Evolutionary conservation across 2,797 vertebrate genomes (phyloP).

Genomic region (Falco rusticolus): DNA sequence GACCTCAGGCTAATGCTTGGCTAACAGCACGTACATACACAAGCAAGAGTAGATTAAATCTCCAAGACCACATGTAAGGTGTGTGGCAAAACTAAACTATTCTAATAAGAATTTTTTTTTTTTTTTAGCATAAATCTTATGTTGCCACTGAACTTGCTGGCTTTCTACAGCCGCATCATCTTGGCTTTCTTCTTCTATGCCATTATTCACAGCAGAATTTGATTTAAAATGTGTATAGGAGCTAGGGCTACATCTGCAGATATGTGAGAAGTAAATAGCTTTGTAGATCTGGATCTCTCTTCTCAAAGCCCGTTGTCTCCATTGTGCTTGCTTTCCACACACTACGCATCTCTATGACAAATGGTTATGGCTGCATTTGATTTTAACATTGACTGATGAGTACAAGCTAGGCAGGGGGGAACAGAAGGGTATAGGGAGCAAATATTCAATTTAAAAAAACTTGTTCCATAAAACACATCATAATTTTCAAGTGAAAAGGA

Average conservation of each 20-base stretch:
- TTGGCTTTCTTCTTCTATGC: background rate
- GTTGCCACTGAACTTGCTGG: background rate
- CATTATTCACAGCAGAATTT: background rate
- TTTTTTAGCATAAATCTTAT: background rate
- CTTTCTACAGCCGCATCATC: background rate
- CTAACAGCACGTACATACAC: accelerated
- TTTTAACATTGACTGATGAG: constrained; percentile 18
- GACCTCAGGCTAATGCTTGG: background rate
- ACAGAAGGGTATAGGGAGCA: constrained; percentile 14
- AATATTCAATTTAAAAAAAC: constrained; percentile 59
- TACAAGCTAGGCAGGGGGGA: background rate
- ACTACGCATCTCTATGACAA: constrained; percentile 6
- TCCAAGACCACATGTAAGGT: background rate
- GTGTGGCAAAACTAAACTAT: background rate
- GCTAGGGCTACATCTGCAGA: background rate
- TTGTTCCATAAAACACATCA: constrained; percentile 41
- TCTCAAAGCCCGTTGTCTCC: background rate
- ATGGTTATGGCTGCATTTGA: constrained; percentile 25
- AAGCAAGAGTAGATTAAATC: background rate
- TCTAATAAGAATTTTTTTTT: background rate
- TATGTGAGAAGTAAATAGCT: background rate
- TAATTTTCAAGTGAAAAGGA: constrained; percentile 72
- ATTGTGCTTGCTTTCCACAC: constrained; percentile 25
- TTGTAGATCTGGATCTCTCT: background rate
- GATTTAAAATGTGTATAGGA: background rate